These are phyloP conservation scores for Auanema sp. DNA, from an alignment of 2,888 invertebrate genomes.

Conservation along the genomic window DNA sequence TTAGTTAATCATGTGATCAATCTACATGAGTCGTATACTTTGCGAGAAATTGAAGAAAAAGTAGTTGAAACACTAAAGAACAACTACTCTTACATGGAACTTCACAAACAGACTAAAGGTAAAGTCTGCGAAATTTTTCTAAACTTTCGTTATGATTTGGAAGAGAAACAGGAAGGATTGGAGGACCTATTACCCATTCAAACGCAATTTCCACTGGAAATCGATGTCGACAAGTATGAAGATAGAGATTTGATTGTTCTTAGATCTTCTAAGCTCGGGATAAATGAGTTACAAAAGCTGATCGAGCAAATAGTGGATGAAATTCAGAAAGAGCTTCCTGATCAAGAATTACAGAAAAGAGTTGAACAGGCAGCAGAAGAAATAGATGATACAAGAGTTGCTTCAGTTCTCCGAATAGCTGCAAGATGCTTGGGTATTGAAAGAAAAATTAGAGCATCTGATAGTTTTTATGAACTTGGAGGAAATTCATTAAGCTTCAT, in stretches of 20 bases:
- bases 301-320: no score
- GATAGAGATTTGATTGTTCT: neutral
- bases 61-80: neutral
- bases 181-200: conserved; percentile 31
- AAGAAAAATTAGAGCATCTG: neutral
- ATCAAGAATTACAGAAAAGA: neutral
- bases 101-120: conserved; percentile 2
- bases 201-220: conserved; percentile 36
- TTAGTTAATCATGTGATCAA: conserved; percentile 43
- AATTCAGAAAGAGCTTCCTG: neutral
- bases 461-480: conserved; percentile 11
- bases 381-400: neutral
- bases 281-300: neutral
- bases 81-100: conserved; percentile 14
- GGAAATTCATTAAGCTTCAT: conserved; percentile 17
- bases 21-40: neutral
- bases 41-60: conserved; percentile 8
- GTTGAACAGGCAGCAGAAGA: neutral
- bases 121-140: conserved; percentile 40
- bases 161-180: no score
- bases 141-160: conserved; percentile 55
- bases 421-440: conserved; percentile 7
- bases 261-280: neutral
- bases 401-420: conserved; percentile 4
- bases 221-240: conserved; percentile 34